Evolutionary conservation across 2,888 invertebrate species (phyloP), one percentile per base, ranked within the genome.

Genomic region (Dusona sp.): DNA sequence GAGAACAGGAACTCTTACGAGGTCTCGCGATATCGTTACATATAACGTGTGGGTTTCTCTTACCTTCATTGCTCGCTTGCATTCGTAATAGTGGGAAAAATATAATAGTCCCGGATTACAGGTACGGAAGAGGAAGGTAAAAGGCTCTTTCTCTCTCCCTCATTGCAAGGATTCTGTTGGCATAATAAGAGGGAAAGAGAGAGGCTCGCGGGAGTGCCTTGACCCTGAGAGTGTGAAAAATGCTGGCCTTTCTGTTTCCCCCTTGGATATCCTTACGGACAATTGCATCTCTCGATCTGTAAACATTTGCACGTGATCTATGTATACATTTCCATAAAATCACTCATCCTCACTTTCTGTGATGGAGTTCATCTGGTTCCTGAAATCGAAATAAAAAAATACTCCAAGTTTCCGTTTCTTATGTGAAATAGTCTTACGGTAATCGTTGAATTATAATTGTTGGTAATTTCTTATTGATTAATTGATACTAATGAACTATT

Each of bases 161-260:
- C 51, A n/a, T 33, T 22, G 68, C 70, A 36, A 61, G 79, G 54
- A 64, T 67, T 83, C 80, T 82, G 68, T 61, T 68, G 22, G 22
- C n/a, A 25, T 16, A 16, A 48, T n/a, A 16, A 75, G 65, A 65
- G 68, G n/a, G 67, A 79, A 36, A 51, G 74, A 67, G 80, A 73
- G 65, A 45, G 51, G 36, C 51, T 68, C 72, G 84, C 74, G 78
- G 83, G 89, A 90, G 90, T 90, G 88, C 91, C 90, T 92, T 91
- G 90, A 91, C 91, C 91, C 91, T 91, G 90, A 88, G 89, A 87
- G 88, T 88, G 88, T 88, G 88, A 90, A 88, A 82, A 85, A 89
- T 88, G 87, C 90, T 84, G 75, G 25, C 25, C 22, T 45, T 48
- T 45, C 9, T 42, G 65, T 75, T 77, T 77, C 68, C 73, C 54